Conservation (phyloP, 2,797 vertebrate genomes). For the Sardinella longiceps region DNA sequence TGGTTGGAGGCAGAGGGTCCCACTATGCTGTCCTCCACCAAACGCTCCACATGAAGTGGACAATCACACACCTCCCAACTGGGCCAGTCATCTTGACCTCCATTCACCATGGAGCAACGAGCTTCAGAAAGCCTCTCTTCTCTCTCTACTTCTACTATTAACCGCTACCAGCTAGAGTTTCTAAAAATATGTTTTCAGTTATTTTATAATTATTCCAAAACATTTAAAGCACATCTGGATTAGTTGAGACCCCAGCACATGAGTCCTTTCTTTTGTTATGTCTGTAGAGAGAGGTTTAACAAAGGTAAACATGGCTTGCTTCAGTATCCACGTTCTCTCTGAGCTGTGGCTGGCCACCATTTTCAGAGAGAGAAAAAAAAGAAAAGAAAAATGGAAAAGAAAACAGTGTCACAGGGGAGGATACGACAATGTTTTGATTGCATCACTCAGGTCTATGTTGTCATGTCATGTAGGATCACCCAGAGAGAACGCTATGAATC, state of each 20-base stretch:
- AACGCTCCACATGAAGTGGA: neutral
- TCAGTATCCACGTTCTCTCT: neutral
- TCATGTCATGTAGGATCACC: constrained; percentile 49
- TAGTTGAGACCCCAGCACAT: neutral
- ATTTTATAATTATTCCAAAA: neutral
- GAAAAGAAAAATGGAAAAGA: neutral
- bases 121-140: neutral
- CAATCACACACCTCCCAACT: neutral
- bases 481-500: constrained; percentile 49
- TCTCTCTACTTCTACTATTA: neutral
- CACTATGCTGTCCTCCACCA: neutral
- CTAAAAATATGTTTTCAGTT: neutral
- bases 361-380: neutral
- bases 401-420: neutral
- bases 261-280: neutral
- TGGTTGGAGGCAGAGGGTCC: neutral
- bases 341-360: too few relatives aligned
- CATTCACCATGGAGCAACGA: neutral
- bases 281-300: neutral
- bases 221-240: neutral
- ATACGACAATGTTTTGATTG: constrained; percentile 32
- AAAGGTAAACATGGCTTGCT: neutral
- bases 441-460: constrained; percentile 33
- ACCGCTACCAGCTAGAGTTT: neutral
- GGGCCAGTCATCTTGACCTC: neutral